Evolutionary conservation across 2,113 vertebrate species (phyloP).

Genomic region (Condylura cristata): DNA sequence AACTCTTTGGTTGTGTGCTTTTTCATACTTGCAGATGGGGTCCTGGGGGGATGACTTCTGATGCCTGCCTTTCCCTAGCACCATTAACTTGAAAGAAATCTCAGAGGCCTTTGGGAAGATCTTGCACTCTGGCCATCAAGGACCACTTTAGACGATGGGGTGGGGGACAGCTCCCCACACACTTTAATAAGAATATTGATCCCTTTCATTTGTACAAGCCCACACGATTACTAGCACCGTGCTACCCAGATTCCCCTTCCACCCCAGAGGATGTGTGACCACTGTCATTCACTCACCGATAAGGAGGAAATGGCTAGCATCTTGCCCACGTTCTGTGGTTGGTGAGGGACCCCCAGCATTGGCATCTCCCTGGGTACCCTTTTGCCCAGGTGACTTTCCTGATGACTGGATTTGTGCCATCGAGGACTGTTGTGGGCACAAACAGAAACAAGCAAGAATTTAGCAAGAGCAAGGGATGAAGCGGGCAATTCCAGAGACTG

Average conservation of each 20-base stretch:
- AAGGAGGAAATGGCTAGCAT: background rate
- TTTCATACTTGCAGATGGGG: constrained; percentile 41
- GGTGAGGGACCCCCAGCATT: background rate
- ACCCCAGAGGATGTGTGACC: background rate
- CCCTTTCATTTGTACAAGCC: constrained; percentile 5
- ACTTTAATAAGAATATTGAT: background rate
- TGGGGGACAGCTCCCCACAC: background rate
- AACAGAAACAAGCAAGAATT: background rate
- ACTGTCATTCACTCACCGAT: background rate
- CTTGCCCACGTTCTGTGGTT: background rate
- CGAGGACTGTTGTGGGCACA: background rate
- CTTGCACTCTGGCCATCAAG: constrained; percentile 34
- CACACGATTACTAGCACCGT: background rate
- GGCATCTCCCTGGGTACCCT: background rate
- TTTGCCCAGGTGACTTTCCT: background rate
- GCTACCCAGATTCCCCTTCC: background rate
- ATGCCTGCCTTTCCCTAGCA: constrained; percentile 33
- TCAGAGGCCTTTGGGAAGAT: background rate
- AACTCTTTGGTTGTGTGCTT: constrained; percentile 35
- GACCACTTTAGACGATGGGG: background rate
- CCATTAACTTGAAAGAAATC: constrained; percentile 48
- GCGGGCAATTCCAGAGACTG: background rate
- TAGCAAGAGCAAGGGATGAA: background rate
- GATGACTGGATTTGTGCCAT: background rate
- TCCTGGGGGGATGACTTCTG: constrained; percentile 52